A percentile compares a stretch with the other conserved stretches of the same genome.
Evolutionary conservation across 2,113 vertebrate species (phyloP).

Genomic region (Protobothrops flavoviridis): DNA sequence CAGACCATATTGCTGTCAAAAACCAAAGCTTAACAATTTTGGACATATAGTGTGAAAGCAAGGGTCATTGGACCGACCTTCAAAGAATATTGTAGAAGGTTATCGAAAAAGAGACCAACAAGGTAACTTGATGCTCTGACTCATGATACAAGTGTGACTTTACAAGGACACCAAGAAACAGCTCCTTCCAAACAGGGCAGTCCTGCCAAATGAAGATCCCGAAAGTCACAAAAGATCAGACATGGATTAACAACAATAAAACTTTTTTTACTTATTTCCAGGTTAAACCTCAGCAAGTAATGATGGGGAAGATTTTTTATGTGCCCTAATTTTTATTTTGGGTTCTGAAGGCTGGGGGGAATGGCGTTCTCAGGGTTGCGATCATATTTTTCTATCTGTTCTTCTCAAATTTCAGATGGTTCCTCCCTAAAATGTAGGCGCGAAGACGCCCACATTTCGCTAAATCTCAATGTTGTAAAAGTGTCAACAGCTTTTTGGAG

Average conservation of each 20-base stretch:
- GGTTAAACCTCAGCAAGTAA: neutral
- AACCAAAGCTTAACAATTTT: neutral
- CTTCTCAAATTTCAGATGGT: neutral
- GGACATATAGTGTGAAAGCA: neutral
- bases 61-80: neutral
- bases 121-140: neutral
- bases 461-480: neutral
- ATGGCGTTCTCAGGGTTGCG: neutral
- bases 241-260: neutral
- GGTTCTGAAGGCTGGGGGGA: neutral
- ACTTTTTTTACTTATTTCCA: neutral
- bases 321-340: neutral
- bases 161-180: neutral
- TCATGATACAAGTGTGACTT: neutral
- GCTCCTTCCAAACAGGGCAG: neutral
- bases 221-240: neutral
- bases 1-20: neutral
- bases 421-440: neutral
- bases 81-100: neutral
- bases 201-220: neutral
- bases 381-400: neutral
- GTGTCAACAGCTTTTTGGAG: neutral
- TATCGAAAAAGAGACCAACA: neutral
- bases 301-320: neutral
- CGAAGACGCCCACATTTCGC: neutral